Evolutionary conservation across 2,113 vertebrate genomes (phyloP), one percentile per base, ranked within the genome.

Genomic region (Pimephales promelas): DNA sequence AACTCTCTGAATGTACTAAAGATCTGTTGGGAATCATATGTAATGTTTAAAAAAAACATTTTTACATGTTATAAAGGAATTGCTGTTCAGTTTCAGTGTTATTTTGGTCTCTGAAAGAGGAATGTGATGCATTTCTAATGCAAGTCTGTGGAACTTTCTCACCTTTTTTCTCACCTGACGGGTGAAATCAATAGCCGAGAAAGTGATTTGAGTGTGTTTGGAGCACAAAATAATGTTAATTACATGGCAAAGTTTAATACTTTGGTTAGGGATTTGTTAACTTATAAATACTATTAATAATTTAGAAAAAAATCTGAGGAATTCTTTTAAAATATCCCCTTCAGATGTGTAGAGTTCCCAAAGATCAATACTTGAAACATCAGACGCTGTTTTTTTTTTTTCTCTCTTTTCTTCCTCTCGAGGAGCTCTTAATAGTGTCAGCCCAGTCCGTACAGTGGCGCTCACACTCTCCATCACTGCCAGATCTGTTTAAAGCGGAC

Each of bases 401-500:
- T 36, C 6, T 5, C 6, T 36, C 34, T 6, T 6, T 40, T 40
- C 40, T 40, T 10, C 8, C 40, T 40, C 52, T 54, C 18, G 52
- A 54, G 7, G 52, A 54, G 52, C 52, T 54, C 18, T 54, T 54
- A 54, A 54, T 54, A 54, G 18, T 54, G 52, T 6, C 49, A 52
- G 14, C 16, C 16, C 16, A 5, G 16, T 16, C 16, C 16, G 49
- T 6, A 52, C 49, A 52, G 49, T 52, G 14, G 49, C 7, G 52
- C 52, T 54, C 14, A 16, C 47, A 22, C 34, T 49, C 54, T 43
- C 22, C 40, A 45, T 79, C 75, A 34, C 78, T 22, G 72, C 54
- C 75, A 49, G 62, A 73, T 49, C 26, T 40, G 73, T 83, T 86
- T 72, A 49, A 70, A 61, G 40, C 43, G 16, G 54, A 82, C 22